Conservation (phyloP, 2,113 vertebrate genomes). For the Smithornis capensis region DNA sequence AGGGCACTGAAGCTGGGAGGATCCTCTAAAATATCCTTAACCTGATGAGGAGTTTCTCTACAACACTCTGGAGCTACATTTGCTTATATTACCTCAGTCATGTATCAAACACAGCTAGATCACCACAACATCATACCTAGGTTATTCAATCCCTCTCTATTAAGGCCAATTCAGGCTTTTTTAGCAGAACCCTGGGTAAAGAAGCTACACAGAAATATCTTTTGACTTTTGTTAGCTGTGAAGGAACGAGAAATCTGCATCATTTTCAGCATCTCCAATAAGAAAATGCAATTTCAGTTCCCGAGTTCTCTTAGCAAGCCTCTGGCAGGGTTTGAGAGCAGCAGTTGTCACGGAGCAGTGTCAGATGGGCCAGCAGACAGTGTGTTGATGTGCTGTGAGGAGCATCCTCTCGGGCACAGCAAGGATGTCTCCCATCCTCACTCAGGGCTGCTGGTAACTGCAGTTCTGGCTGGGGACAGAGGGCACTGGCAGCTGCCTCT, state of each 20-base stretch:
- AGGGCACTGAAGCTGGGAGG: neutral
- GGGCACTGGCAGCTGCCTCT: neutral
- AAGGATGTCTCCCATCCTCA: neutral
- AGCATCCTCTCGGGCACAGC: constrained; percentile 13
- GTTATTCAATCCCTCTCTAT: neutral
- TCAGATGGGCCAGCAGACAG: constrained; percentile 40
- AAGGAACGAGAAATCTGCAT: neutral
- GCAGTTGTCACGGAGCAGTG: neutral
- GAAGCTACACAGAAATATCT: neutral
- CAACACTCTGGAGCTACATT: neutral
- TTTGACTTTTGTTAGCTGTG: neutral
- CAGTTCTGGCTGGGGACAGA: neutral
- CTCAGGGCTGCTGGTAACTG: neutral
- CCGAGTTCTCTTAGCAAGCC: neutral
- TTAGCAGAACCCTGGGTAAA: neutral
- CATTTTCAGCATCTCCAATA: neutral
- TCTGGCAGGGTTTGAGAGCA: constrained; percentile 22
- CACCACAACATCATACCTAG: neutral
- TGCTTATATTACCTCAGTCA: neutral
- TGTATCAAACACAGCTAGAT: neutral
- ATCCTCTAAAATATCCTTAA: neutral
- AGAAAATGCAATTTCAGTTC: neutral
- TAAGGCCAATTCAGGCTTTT: neutral
- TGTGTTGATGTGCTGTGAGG: constrained; percentile 35
- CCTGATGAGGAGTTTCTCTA: neutral